These are phyloP conservation scores for Cottus gobio DNA, from an alignment of 2,113 vertebrate species.

Conservation along the genomic window DNA sequence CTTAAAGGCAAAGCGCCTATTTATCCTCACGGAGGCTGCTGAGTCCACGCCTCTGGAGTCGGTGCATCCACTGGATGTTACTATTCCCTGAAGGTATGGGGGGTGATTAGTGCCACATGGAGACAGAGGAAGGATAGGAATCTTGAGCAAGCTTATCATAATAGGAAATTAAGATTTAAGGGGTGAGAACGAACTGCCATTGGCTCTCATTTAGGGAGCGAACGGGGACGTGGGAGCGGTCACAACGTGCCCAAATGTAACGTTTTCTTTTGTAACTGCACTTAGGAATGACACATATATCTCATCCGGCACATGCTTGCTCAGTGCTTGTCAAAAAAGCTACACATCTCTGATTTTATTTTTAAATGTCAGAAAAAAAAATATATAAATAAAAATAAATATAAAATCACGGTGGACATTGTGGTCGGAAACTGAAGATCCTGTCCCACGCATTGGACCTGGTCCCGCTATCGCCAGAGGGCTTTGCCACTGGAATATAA, in stretches of 20 bases:
- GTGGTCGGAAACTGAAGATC: background rate
- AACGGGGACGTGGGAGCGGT: no score
- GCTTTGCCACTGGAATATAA: background rate
- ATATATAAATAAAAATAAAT: no score
- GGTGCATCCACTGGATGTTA: constrained; percentile 53
- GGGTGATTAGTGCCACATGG: constrained; percentile 58
- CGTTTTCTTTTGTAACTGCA: background rate
- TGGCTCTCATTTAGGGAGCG: background rate
- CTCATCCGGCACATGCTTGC: background rate
- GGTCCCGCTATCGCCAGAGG: background rate
- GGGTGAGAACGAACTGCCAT: background rate
- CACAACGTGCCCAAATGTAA: no score
- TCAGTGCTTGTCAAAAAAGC: background rate
- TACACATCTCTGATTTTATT: background rate
- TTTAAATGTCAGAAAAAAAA: no score
- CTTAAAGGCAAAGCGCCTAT: constrained; percentile 54
- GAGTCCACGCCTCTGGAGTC: constrained; percentile 76
- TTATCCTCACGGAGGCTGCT: constrained; percentile 37
- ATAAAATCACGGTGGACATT: background rate
- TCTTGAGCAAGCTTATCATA: background rate
- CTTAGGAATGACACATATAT: background rate
- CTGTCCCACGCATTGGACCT: background rate
- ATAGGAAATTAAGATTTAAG: background rate
- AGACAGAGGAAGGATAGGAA: background rate
- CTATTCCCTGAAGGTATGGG: constrained; percentile 57